phyloP scores from a whole-genome alignment of 2,888 invertebrate genomes.

The Metopia argyrocephala region DNA sequence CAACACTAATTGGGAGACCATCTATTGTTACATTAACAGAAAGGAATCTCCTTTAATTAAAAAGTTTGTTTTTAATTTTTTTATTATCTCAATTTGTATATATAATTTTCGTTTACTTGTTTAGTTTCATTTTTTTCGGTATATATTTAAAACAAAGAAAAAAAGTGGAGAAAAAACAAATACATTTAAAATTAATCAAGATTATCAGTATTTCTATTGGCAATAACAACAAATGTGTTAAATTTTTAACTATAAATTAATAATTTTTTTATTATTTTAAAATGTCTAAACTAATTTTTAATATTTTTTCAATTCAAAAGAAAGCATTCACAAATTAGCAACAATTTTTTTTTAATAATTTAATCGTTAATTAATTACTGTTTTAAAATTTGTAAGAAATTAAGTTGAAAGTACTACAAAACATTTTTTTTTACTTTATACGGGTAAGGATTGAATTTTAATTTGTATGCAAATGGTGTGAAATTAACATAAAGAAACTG shows the following conservation, averaged over 20 bases:
- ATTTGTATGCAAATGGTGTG: constrained; percentile 60
- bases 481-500: constrained; percentile 29
- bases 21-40: not conserved
- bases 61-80: not conserved
- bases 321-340: constrained; percentile 63
- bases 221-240: not conserved
- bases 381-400: constrained; percentile 2
- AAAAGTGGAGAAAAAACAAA: constrained; percentile 18
- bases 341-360: constrained; percentile 31
- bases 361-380: constrained; percentile 31
- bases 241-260: too few species aligned
- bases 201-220: constrained; percentile 21
- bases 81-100: constrained; percentile 32
- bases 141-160: constrained; percentile 31
- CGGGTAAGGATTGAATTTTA: constrained; percentile 65
- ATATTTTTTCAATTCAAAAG: constrained; percentile 49
- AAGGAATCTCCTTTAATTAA: not conserved
- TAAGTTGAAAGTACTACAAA: constrained; percentile 58
- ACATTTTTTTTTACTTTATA: constrained; percentile 56
- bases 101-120: constrained; percentile 36
- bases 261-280: too few species aligned
- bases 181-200: constrained; percentile 32
- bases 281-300: too few species aligned
- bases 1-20: constrained; percentile 2
- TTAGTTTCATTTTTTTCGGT: not conserved